A percentile compares a stretch with the other conserved stretches of the same genome.
Conservation (phyloP, 2,888 invertebrate species). For the Pteria penguin region DNA sequence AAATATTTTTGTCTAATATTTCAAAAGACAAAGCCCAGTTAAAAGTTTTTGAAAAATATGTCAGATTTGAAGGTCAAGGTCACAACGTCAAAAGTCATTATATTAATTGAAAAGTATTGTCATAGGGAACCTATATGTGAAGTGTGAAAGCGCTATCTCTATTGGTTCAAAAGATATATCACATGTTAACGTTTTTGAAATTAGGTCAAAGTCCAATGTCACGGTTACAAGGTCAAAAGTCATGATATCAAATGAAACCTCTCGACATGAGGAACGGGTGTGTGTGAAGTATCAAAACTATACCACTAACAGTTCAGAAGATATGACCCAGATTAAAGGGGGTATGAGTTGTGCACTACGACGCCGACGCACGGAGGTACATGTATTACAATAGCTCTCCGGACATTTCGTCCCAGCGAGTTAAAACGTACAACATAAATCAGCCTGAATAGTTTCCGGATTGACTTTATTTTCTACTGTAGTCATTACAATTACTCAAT, state of each 20-base stretch:
- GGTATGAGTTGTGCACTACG: no score
- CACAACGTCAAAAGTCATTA: neutral
- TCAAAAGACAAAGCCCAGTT: neutral
- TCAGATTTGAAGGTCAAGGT: neutral
- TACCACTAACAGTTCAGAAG: neutral
- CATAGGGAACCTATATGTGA: neutral
- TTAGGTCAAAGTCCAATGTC: neutral
- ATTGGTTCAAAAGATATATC: neutral
- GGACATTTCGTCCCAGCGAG: no score
- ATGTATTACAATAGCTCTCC: no score
- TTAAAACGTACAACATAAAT: no score
- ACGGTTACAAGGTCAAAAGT: neutral
- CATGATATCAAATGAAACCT: neutral
- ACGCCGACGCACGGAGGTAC: no score
- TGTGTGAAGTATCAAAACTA: neutral
- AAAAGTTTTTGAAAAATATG: neutral
- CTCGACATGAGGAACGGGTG: neutral
- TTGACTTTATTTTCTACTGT: no score
- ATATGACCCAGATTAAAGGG: no score
- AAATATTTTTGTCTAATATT: neutral
- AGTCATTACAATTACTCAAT: no score
- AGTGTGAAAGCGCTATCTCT: neutral
- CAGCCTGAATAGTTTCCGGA: no score
- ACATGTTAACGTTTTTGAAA: neutral
- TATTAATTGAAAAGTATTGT: neutral